Base-by-base conservation (phyloP, 2,797 vertebrate species). In the Petrocephalus sullivani region DNA sequence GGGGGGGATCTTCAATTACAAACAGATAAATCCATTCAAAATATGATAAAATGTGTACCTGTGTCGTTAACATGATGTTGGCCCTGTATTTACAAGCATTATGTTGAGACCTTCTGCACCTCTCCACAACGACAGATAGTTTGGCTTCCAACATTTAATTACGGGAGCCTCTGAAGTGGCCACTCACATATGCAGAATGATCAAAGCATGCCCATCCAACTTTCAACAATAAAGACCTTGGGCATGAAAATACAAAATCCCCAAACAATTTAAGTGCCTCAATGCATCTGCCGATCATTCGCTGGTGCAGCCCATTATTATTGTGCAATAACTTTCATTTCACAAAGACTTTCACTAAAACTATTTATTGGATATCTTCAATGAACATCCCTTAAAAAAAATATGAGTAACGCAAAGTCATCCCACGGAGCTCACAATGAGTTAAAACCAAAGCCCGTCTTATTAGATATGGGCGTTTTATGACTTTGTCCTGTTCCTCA, bases 401-500 rank as follows among this genome's bases (percentile, higher is more conserved):
- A 49, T n/a, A 10, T 21, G 16, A 81, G 19, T 81, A 21, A 46
- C 7, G 7, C 75, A 81, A 56, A 82, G 19, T 23, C 21, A 53
- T 84, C 51, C 21, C 10, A 54, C 4, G 2, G 6, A 10, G 49
- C 58, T 53, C 51, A 12, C 58, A 9, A 57, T 8, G 9, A 53
- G 41, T 75, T 41, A 21, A 87, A 51, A 53, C 37, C 28, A 0
- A 64, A 60, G 8, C 21, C 33, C 57, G 49, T 33, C 33, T 64
- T 61, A n/a, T 86, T n/a, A n/a, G 28, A 46, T 10, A 61, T 33
- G 56, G 19, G 58, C 14, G 37, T 75, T 87, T 87, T 51, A 54
- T 37, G 46, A 56, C 21, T 46, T 49, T n/a, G 3, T 89, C 64
- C 75, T 54, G 53, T 23, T 2, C 54, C 54, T 51, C 49, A 96